Evolutionary conservation across 2,797 vertebrate genomes (phyloP).

Genomic region (Synaphobranchus kaupii): DNA sequence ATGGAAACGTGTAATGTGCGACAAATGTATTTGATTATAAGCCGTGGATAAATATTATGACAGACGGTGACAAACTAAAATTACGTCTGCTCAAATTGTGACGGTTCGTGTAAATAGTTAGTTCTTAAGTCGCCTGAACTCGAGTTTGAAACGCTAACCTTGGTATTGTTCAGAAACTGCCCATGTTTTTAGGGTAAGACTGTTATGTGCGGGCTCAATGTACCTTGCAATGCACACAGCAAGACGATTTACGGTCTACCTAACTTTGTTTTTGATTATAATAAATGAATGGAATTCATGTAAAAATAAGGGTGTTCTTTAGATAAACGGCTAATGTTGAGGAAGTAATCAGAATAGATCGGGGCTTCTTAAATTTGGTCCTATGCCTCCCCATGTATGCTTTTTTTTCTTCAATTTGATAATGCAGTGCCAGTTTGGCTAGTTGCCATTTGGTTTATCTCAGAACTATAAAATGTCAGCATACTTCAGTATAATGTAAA

Average conservation of each 20-base stretch:
- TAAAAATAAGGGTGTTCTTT: neutral
- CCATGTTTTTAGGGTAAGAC: neutral
- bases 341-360: constrained; percentile 68
- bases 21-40: neutral
- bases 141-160: neutral
- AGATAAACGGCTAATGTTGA: constrained; percentile 72
- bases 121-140: neutral
- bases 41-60: neutral
- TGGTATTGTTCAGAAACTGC: neutral
- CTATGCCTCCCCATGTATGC: no score
- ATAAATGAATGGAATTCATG: no score
- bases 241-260: no score
- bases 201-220: no score
- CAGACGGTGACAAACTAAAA: neutral
- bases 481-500: no score
- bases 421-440: no score
- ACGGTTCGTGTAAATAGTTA: neutral
- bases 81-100: neutral
- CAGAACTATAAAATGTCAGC: no score
- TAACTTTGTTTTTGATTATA: no score
- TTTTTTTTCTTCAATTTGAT: no score
- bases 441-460: no score
- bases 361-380: no score
- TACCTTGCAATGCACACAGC: no score
- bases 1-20: neutral